Evolutionary conservation across 2,888 invertebrate species (phyloP), one percentile per base, ranked within the genome.

Genomic region (Melinopterus prodromus): DNA sequence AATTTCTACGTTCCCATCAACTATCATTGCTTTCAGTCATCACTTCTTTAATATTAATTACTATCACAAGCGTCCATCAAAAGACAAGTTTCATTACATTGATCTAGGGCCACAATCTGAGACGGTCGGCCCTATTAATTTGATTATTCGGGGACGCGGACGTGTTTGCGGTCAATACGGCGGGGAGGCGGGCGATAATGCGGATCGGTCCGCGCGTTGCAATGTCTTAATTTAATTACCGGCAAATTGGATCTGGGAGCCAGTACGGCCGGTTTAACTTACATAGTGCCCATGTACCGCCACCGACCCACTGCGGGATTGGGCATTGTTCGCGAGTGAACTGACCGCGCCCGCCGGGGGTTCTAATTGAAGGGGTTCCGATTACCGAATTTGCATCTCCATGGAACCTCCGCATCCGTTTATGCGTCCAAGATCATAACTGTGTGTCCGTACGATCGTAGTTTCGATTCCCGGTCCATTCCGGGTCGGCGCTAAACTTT

Each of bases 201-300:
- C 53, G 53, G 53, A 53, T 53, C 53, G 53, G 53, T 53, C 53
- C 53, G 53, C 53, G 53, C 53, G 53, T 53, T 53, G 53, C 53
- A 53, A 53, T 53, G 53, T 53, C 53, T 53, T 53, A 53, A 53
- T 53, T 53, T 53, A 53, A 53, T 53, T 53, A 53, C 53, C 53
- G 53, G 53, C 53, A 53, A 53, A 53, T 53, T 53, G 53, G 53
- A 53, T 53, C 53, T 53, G 53, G 53, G 53, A 53, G 12, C 53
- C 53, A 53, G 53, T 53, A 53, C 53, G 53, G 53, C 53, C 53
- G 53, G 53, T 53, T 53, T 53, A 53, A 53, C 53, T 53, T 53
- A 53, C 53, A 53, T 12, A 53, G 53, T 53, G 53, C 53, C 53
- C 53, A 12, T 53, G 12, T 12, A 53, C 53, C 7, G 53, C 53